Evolutionary conservation across 2,797 vertebrate species (phyloP), one percentile per base, ranked within the genome.

Genomic region (Mallotus villosus): DNA sequence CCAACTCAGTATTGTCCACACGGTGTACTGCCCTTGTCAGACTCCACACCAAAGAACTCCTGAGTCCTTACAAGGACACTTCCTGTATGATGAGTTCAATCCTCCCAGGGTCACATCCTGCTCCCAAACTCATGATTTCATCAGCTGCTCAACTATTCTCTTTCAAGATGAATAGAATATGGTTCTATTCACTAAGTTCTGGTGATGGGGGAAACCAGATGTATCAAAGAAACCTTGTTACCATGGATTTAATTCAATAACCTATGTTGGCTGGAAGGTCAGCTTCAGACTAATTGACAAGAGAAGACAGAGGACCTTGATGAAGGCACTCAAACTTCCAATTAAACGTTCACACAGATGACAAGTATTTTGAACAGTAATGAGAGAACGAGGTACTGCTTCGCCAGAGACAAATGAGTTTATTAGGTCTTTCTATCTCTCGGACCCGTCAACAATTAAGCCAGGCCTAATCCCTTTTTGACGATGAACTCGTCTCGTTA

Each of bases 401-500:
- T 46, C 16, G 12, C 21, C 59, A 67, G 58, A 72, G 41, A 63
- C 17, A 63, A 68, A 58, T 32, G 37, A 34, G 62, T 73, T 66
- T 41, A 29, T 63, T 75, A 65, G 22, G 53, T 57, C 1, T 51
- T 64, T 67, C 27, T 37, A 66, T 62, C 61, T 21, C 58, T 32
- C 25, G 46, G 55, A 74, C 68, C 73, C 57, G 75, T 71, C n/a
- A 9, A 21, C 70, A 73, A 75, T 61, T 60, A 78, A 34, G 58
- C 12, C 32, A 27, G 27, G 70, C 53, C 65, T 61, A 68, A 78
- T 78, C 62, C 62, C 41, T 67, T 63, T 63, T 37, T 57, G 58
- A 24, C 41, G 78, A 73, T 70, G 19, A 73, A 68, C 63, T 63
- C 57, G 67, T 70, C 67, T 63, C 27, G 57, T 73, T 70, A 71